These are phyloP conservation scores for Hexactinellida sp. DNA, from an alignment of 37 sponge, comb jelly and placozoan species.

Conservation along the genomic window DNA sequence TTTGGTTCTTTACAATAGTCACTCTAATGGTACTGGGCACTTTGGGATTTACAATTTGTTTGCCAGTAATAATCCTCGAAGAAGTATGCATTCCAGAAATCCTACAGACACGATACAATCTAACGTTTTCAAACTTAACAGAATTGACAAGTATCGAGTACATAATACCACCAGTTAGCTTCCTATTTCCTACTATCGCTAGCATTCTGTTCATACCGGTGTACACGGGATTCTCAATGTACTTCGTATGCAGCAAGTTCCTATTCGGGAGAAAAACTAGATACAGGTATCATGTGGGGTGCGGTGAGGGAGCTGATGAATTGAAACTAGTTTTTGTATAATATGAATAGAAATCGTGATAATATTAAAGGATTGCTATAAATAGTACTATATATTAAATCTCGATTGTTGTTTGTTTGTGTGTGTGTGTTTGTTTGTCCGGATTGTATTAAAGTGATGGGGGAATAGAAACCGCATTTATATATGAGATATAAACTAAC, in stretches of 20 bases:
- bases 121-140: not conserved
- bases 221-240: not conserved
- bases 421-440: too few relatives aligned
- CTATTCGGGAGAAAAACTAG: not conserved
- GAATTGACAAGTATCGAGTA: not conserved
- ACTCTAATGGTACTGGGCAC: not conserved
- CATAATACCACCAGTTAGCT: not conserved
- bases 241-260: not conserved
- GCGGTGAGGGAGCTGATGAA: too few relatives aligned
- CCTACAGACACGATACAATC: not conserved
- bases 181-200: not conserved
- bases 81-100: not conserved
- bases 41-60: not conserved
- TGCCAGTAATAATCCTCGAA: not conserved
- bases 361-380: too few relatives aligned
- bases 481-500: too few relatives aligned
- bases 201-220: not conserved
- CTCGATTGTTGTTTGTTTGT: too few relatives aligned
- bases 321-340: too few relatives aligned
- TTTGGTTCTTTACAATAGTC: not conserved
- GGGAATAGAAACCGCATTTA: too few relatives aligned
- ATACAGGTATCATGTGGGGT: not conserved
- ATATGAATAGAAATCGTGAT: too few relatives aligned
- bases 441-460: too few relatives aligned
- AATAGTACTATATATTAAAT: too few relatives aligned